Evolutionary conservation across 2,888 invertebrate genomes (phyloP).

Genomic region (Fragum whitleyi): DNA sequence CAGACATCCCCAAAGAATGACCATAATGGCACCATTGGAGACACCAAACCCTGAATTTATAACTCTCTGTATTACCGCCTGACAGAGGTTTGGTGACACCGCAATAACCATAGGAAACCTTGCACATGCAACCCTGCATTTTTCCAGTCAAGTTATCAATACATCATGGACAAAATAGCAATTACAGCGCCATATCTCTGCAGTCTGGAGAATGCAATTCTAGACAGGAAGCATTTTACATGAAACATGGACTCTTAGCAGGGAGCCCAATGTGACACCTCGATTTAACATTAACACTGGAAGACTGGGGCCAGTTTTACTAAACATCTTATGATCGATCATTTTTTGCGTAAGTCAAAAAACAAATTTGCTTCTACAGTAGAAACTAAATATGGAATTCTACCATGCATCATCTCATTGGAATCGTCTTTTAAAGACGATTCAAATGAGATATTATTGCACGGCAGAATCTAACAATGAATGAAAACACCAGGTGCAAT

Average conservation of each 20-base stretch:
- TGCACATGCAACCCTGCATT: conserved; percentile 27
- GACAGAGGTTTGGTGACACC: conserved; percentile 11
- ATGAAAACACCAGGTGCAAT: too few relatives aligned
- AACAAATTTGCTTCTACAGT: too few relatives aligned
- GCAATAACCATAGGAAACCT: conserved; percentile 4
- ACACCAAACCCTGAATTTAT: not conserved
- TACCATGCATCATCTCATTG: too few relatives aligned
- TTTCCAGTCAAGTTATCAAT: conserved; percentile 14
- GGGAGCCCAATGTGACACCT: not conserved
- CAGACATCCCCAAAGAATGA: not conserved
- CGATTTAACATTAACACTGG: too few relatives aligned
- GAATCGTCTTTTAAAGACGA: too few relatives aligned
- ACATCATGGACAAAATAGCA: conserved; percentile 17
- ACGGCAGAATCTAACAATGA: too few relatives aligned
- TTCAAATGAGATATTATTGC: too few relatives aligned
- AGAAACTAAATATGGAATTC: too few relatives aligned
- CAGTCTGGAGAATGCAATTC: conserved; percentile 7
- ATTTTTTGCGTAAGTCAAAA: too few relatives aligned
- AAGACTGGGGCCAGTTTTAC: too few relatives aligned
- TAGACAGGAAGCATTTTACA: not conserved
- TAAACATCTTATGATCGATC: too few relatives aligned
- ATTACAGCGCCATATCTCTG: not conserved
- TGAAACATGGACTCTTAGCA: conserved; percentile 14
- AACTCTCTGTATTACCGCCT: not conserved
- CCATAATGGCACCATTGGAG: not conserved